Evolutionary conservation across 2,797 vertebrate species (phyloP), one percentile per base, ranked within the genome.

Genomic region (Phalanger gymnotis): DNA sequence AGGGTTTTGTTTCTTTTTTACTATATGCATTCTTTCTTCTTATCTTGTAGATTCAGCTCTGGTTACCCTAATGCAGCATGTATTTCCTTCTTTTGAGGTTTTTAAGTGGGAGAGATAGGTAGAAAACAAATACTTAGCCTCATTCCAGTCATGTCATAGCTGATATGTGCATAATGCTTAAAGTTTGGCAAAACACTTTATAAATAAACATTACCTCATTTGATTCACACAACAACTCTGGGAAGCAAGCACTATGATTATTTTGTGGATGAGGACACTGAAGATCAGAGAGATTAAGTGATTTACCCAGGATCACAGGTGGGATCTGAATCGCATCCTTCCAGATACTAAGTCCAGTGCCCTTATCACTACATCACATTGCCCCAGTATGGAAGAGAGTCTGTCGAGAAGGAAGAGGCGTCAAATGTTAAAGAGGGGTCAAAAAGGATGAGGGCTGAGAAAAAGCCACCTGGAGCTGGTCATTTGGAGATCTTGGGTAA

Each of bases 1-100:
- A 27, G 19, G 6, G 5, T 57, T 57, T 61, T 66, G 31, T 34
- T 66, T n/a, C 19, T n/a, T 40, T 11, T 31, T 47, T 4, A n/a
- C 3, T 47, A 11, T 51, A 19, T 47, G 40, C 22, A 51, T 0
- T 51, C 73, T 87, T 87, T 51, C 73, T 87, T 27, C 73, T 87
- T 87, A 87, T 87, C 73, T 87, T 25, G 27, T 51, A 87, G 22
- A 87, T 87, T 47, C 73, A 51, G 22, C 40, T 87, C 73, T 87
- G 40, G 10, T 87, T 87, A 87, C 40, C 47, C 9, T 47, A 87
- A 87, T 47, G 40, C 22, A 87, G 73, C 22, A 87, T 25, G 28
- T 87, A 87, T 27, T 87, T 87, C 73, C 73, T 87, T 87, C 73
- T 87, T 87, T 87, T 51, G 73, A 87, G 73, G 73, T 87, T 81